Percentiles rank a stretch among this genome's conserved stretches.
Conservation (phyloP, 2,888 invertebrate genomes). For the Habrosyne pyritoides region DNA sequence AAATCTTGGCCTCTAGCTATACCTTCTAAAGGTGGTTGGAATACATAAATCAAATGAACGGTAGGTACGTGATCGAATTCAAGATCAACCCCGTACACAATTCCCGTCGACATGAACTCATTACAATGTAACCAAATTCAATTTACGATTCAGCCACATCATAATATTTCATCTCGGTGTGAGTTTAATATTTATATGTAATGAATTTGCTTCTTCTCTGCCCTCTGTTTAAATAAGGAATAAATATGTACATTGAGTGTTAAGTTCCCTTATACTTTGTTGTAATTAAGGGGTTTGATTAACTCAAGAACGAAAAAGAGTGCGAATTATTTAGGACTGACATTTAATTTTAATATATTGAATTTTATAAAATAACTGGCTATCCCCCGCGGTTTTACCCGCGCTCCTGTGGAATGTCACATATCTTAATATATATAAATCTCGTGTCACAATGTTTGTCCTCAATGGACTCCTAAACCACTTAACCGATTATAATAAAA, state of each 20-base stretch:
- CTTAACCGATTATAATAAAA: no score
- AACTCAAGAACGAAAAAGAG: constrained; percentile 24
- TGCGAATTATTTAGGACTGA: background rate
- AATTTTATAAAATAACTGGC: no score
- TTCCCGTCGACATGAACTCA: constrained; percentile 73
- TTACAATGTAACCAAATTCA: constrained; percentile 80
- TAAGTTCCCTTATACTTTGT: constrained; percentile 33
- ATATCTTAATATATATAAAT: no score
- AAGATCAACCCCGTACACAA: constrained; percentile 74
- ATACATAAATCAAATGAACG: constrained; percentile 77
- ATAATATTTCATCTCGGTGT: constrained; percentile 70
- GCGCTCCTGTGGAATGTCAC: no score
- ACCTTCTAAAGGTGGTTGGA: constrained; percentile 64
- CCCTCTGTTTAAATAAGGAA: constrained; percentile 54
- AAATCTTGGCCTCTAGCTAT: constrained; percentile 66
- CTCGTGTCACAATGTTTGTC: no score
- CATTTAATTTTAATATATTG: no score
- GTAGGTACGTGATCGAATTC: constrained; percentile 76
- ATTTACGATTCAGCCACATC: constrained; percentile 72
- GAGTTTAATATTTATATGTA: constrained; percentile 57
- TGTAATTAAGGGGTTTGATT: constrained; percentile 47
- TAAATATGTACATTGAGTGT: constrained; percentile 44
- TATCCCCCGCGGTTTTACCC: no score
- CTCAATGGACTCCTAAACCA: no score
- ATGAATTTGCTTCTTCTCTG: constrained; percentile 49